Percentiles rank a stretch among this genome's conserved stretches.
phyloP scores from a whole-genome alignment of 2,797 vertebrate species.

The Leptoclinus maculatus region DNA sequence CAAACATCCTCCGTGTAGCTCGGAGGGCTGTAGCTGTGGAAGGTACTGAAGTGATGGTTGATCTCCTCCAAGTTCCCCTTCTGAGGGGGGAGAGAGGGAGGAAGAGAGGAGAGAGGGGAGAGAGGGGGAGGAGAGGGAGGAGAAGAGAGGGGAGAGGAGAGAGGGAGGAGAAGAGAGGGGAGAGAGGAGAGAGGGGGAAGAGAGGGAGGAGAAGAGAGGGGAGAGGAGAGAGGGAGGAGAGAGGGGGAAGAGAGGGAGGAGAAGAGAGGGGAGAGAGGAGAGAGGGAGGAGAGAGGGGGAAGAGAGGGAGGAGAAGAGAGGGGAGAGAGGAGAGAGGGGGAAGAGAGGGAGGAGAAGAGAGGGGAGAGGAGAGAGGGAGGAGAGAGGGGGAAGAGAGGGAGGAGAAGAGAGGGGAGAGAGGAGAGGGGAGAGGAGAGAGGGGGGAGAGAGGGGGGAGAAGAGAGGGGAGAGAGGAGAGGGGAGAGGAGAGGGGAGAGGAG shows the following conservation, averaged over 20 bases:
- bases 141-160: no score
- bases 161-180: not conserved
- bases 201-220: not conserved
- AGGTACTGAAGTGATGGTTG: constrained; percentile 78
- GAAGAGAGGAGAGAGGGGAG: no score
- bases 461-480: no score
- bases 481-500: no score
- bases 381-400: not conserved
- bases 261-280: not conserved
- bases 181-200: not conserved
- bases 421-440: no score
- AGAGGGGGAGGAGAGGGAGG: no score
- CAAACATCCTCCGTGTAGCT: constrained; percentile 74
- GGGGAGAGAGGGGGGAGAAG: not conserved
- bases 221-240: not conserved
- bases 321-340: no score
- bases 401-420: no score
- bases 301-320: not conserved
- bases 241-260: no score
- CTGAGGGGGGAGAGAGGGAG: constrained; percentile 43
- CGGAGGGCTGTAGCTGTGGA: constrained; percentile 77
- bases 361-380: no score
- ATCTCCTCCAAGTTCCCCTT: constrained; percentile 84
- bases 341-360: not conserved
- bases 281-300: not conserved